Base-by-base conservation (phyloP, 30 jellyfish, hydroid and myxozoan species). In the Aurelia aurita complex sp. Pacific region DNA sequence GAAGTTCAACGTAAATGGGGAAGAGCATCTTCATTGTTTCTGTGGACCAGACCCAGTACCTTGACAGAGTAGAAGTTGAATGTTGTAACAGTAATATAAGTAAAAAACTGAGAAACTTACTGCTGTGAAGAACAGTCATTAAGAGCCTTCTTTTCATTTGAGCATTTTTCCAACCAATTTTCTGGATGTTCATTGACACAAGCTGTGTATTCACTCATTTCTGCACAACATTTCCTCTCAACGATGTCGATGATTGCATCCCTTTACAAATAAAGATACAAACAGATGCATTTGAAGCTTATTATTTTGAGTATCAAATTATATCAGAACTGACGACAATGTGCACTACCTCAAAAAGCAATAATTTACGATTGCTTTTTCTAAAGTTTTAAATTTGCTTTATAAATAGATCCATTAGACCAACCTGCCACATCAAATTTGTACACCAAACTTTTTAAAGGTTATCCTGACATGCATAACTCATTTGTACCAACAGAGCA, bases 121-220 rank as follows among this genome's bases (percentile, higher is more conserved):
- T 88, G 92, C 46, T 83, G 81, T 2, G 97, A 86, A 1, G 98
- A 88, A 68, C 98, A 94, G n/a, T 82, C 43, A 60, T 84, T 94
- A 40, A 94, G 81, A 7, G 46, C 75, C n/a, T 74, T 65, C 77
- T 85, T 94, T 67, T 94, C 98, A 61, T 46, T 69, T 52, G 61
- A 8, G 67, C 98, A 94, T 29, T 42, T 79, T 46, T 96, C 86
- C 64, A 73, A 92, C 98, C 98, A 94, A 2, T 36, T 73, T 15
- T 88, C 97, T 29, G 97, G 94, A 57, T 94, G 70, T 16, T 71
- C 70, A 55, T 88, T 91, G 6, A 94, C 96, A 65, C 98, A 94
- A 2, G 40, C 66, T n/a, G 89, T 73, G 64, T 88, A 94, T 18
- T 95, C 93, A 18, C 78, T 90, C 52, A 94, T 83, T 79, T 94